A percentile compares a stretch with the other conserved stretches of the same genome.
These are phyloP conservation scores for Clarias laeviceps DNA, from an alignment of 2,797 vertebrate species.

Conservation along the genomic window DNA sequence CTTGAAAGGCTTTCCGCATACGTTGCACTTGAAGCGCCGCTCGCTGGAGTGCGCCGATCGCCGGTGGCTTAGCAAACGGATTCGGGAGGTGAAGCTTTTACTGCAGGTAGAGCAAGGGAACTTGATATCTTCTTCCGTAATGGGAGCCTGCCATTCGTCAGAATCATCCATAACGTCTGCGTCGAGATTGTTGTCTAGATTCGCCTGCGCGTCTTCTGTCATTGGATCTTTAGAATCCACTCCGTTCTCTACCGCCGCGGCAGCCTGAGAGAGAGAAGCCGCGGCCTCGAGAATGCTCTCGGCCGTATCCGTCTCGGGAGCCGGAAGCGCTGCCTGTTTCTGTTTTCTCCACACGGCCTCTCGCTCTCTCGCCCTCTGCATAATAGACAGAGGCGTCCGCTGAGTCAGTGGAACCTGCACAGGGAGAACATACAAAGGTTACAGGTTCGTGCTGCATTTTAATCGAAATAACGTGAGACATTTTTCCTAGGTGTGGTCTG, in stretches of 20 bases:
- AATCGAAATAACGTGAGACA: background rate
- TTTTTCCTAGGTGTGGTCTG: background rate
- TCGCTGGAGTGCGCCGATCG: conserved; percentile 77
- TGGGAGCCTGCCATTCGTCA: conserved; percentile 5
- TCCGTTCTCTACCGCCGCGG: conserved; percentile 39
- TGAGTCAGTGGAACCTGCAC: conserved; percentile 61
- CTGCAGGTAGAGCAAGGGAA: conserved; percentile 79
- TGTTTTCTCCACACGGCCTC: conserved; percentile 49
- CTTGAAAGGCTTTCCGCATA: conserved; percentile 87
- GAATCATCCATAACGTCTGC: background rate
- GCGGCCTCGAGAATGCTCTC: conserved; percentile 35
- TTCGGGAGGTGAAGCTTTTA: conserved; percentile 78
- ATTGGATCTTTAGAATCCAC: conserved; percentile 39
- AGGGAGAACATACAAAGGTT: background rate
- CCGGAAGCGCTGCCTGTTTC: conserved; percentile 54
- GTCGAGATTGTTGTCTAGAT: conserved; percentile 1
- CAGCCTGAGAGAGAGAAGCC: conserved; percentile 42
- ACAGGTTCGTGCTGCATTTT: background rate
- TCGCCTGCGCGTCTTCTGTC: conserved; percentile 27
- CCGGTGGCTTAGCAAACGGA: conserved; percentile 81
- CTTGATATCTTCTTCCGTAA: conserved; percentile 23
- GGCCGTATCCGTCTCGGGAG: conserved; percentile 35
- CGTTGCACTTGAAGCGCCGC: conserved; percentile 82
- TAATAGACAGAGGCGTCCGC: conserved; percentile 70
- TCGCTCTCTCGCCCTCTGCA: conserved; percentile 73